A percentile compares a stretch with the other conserved stretches of the same genome.
Conservation (phyloP, 1,140 invertebrate genomes). For the Eulimnadia texana region DNA sequence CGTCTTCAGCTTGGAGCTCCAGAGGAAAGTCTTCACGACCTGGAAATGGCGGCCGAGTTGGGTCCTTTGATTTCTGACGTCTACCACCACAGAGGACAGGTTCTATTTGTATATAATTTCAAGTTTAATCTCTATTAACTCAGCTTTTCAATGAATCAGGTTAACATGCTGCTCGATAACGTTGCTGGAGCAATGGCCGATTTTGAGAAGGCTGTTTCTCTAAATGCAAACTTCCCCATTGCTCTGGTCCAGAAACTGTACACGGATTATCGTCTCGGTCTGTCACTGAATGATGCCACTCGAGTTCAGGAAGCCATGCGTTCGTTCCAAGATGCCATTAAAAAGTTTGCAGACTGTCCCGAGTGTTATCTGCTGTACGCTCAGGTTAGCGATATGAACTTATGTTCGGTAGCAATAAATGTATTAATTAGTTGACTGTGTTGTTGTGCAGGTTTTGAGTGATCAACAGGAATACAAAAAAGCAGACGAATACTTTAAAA, state of each 20-base stretch:
- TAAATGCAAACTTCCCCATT: slow-evolving; percentile 67
- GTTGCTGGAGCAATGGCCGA: slow-evolving; percentile 61
- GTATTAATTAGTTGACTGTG: not conserved
- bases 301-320: slow-evolving; percentile 43
- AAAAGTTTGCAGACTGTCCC: slow-evolving; percentile 63
- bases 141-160: slow-evolving; percentile 38
- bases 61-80: slow-evolving; percentile 69
- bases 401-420: too few relatives aligned
- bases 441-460: slow-evolving; percentile 40
- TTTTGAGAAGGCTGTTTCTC: slow-evolving; percentile 62
- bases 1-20: slow-evolving; percentile 60
- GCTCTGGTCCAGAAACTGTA: slow-evolving; percentile 78
- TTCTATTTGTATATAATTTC: too few relatives aligned
- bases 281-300: slow-evolving; percentile 35
- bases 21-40: slow-evolving; percentile 58
- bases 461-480: slow-evolving; percentile 66
- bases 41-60: slow-evolving; percentile 53
- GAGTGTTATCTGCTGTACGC: slow-evolving; percentile 73
- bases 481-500: slow-evolving; percentile 64
- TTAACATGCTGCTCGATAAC: slow-evolving; percentile 63
- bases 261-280: slow-evolving; percentile 56
- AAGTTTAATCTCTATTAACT: not conserved
- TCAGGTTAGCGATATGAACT: slow-evolving; percentile 55
- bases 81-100: slow-evolving; percentile 61
- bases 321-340: slow-evolving; percentile 55